Evolutionary conservation across 2,797 vertebrate genomes (phyloP).

Genomic region (Anomalospiza imberbis): DNA sequence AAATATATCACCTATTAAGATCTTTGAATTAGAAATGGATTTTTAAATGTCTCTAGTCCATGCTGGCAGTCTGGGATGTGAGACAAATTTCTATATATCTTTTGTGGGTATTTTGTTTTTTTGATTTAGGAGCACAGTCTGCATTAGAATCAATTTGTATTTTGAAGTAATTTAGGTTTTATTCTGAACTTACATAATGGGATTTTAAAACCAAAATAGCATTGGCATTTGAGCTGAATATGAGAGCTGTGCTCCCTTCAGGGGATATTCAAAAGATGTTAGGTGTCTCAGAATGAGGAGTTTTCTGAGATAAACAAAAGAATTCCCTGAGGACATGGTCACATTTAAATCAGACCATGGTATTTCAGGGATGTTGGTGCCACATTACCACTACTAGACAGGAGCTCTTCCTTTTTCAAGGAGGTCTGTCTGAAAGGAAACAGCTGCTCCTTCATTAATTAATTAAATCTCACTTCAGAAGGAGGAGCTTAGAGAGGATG

Average conservation of each 20-base stretch:
- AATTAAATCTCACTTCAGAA: not conserved
- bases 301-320: not conserved
- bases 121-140: not conserved
- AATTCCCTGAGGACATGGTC: not conserved
- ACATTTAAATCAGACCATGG: not conserved
- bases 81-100: not conserved
- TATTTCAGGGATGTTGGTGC: not conserved
- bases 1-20: not conserved
- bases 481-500: not conserved
- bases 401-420: not conserved
- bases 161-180: conserved; percentile 6
- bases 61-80: not conserved
- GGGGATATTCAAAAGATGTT: not conserved
- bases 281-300: not conserved
- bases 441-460: not conserved
- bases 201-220: not conserved
- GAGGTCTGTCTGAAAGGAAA: not conserved
- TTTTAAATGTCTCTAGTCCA: not conserved
- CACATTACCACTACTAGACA: accelerated
- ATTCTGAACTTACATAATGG: not conserved
- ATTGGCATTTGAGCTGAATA: not conserved
- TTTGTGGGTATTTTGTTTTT: not conserved
- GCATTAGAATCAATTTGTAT: not conserved
- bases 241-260: not conserved
- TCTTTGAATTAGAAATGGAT: conserved; percentile 15